Percentiles rank a stretch among this genome's conserved stretches.
Conservation (phyloP, 2,888 invertebrate genomes). For the Cancer borealis region DNA sequence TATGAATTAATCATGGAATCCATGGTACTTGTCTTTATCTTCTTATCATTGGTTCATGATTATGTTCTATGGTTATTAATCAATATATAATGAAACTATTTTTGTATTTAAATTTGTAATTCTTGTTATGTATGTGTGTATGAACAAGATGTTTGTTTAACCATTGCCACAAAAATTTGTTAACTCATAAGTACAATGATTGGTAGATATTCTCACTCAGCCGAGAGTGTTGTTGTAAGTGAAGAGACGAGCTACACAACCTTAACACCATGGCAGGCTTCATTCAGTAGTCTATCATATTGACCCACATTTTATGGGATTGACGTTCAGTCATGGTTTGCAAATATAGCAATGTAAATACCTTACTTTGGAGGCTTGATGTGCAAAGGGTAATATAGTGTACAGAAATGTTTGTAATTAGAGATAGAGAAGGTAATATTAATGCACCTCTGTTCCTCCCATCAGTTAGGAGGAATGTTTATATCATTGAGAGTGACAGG, state of each 20-base stretch:
- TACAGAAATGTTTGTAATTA: conserved; percentile 11
- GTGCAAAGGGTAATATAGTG: not conserved
- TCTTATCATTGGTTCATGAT: not conserved
- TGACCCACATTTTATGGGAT: not conserved
- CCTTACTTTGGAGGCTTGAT: not conserved
- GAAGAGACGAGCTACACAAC: not conserved
- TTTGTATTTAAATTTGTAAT: not conserved
- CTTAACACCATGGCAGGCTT: not conserved
- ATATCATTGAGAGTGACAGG: not conserved
- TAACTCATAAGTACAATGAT: not conserved
- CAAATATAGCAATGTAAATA: conserved; percentile 33
- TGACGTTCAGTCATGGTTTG: not conserved
- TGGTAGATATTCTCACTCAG: not conserved
- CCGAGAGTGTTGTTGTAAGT: not conserved
- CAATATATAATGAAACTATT: not conserved
- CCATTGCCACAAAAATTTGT: not conserved
- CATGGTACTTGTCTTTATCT: not conserved
- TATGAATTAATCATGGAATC: not conserved
- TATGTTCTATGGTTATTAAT: not conserved
- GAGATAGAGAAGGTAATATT: not conserved
- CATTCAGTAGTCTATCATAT: not conserved
- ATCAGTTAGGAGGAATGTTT: not conserved
- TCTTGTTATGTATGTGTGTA: conserved; percentile 26
- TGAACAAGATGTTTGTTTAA: not conserved
- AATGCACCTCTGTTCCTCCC: conserved; percentile 4